Evolutionary conservation across 2,888 invertebrate genomes (phyloP), one percentile per base, ranked within the genome.

Genomic region (Drosophila hamatofila): DNA sequence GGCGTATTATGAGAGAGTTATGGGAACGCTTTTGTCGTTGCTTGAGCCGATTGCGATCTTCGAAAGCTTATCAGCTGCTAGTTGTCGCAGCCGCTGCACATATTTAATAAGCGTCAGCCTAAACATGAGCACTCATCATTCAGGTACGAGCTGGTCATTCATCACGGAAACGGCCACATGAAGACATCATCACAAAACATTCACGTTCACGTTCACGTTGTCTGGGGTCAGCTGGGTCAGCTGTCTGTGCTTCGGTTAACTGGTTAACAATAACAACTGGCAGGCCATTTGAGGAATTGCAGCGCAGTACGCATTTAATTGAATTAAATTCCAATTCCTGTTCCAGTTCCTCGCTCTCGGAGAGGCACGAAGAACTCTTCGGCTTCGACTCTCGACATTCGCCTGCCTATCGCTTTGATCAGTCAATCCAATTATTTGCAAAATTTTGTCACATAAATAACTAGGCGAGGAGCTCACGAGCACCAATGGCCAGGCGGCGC

Each of bases 371-470:
- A n/a, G 16, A 16, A 16, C 25, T 16, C 21, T 21, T 9, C n/a
- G 37, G 21, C 33, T 33, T 11, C 14, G 37, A 58, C 57, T 46
- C 25, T 25, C 46, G 46, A 58, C 46, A 25, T 35, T 35, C 35
- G 70, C 73, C 87, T 80, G 88, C 82, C 88, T 90, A 91, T 91
- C 86, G 89, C 91, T 91, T 88, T 90, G 92, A 91, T 91, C 91
- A 90, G 89, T 92, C 92, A 92, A 92, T 92, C 92, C 92, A 92
- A 92, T 92, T 92, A 92, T 92, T 92, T 92, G 92, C 90, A 90
- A 91, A 92, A 92, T 92, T 92, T 92, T 92, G 92, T 92, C 92
- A 92, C 92, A 92, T 92, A 92, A 92, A 92, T 92, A 92, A 92
- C 92, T 89, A 89, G 85, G 78, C 78, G 59, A 74, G 39, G 49